Percentiles rank a stretch among this genome's conserved stretches.
These are phyloP conservation scores for Struthio camelus DNA, from an alignment of 2,113 vertebrate genomes.

Conservation along the genomic window DNA sequence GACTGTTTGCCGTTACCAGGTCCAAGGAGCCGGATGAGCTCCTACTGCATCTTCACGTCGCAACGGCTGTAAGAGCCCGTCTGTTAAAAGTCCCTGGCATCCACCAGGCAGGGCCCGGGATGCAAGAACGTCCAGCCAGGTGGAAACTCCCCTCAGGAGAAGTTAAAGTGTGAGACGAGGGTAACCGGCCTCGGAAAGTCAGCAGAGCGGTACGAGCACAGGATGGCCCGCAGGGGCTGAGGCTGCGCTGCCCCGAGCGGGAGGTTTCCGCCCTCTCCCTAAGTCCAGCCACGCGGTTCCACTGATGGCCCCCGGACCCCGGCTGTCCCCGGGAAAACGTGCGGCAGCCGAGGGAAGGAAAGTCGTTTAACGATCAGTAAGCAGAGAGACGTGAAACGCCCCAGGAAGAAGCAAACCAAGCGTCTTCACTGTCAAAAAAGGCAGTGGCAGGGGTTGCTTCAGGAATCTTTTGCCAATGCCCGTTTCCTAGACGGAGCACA, in stretches of 20 bases:
- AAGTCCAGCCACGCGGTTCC: neutral
- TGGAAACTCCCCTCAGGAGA: neutral
- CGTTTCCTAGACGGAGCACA: neutral
- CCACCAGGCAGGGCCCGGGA: too few relatives aligned
- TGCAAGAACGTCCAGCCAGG: too few relatives aligned
- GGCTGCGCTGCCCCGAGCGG: neutral
- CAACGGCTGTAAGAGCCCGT: neutral
- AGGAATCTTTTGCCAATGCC: neutral
- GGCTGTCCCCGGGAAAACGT: neutral
- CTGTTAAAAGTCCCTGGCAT: too few relatives aligned
- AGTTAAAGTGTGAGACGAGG: neutral
- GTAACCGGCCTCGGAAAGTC: too few relatives aligned
- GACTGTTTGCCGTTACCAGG: neutral
- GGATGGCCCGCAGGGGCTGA: neutral
- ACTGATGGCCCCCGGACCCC: neutral
- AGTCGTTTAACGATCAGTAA: neutral
- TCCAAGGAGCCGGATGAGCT: neutral
- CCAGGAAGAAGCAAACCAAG: neutral
- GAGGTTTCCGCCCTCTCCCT: neutral
- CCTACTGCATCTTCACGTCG: neutral
- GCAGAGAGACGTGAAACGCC: neutral
- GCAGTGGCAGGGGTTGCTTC: neutral
- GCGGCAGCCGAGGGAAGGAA: neutral
- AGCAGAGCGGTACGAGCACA: too few relatives aligned
- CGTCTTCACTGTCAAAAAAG: neutral